phyloP scores from a whole-genome alignment of 2,888 invertebrate species.

The Apamea monoglypha region DNA sequence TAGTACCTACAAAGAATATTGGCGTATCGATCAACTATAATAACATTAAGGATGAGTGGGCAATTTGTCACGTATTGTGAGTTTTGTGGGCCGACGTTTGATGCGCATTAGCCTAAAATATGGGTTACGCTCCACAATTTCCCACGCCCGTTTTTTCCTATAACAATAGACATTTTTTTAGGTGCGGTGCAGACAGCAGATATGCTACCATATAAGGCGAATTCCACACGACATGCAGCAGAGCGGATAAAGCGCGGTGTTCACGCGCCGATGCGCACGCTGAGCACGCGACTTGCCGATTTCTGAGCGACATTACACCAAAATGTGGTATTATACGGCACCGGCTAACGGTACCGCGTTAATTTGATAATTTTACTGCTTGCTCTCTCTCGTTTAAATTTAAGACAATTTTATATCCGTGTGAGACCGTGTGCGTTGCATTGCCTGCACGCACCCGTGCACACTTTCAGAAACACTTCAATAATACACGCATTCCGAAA shows the following conservation, averaged over 20 bases:
- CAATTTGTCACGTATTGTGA: conserved; percentile 61
- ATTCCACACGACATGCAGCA: conserved; percentile 79
- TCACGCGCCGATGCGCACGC: conserved; percentile 70
- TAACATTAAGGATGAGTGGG: conserved; percentile 30
- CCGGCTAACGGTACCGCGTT: conserved; percentile 71
- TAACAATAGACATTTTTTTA: conserved; percentile 68
- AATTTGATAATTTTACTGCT: conserved; percentile 72
- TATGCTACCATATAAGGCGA: conserved; percentile 85
- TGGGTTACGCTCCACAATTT: conserved; percentile 76
- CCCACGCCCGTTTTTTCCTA: conserved; percentile 78
- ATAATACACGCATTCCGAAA: conserved; percentile 49
- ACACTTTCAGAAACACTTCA: conserved; percentile 57
- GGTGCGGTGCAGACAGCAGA: conserved; percentile 71
- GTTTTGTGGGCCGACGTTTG: conserved; percentile 16
- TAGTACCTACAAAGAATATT: background rate
- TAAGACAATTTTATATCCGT: conserved; percentile 66
- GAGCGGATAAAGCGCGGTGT: conserved; percentile 76
- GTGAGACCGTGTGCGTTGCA: conserved; percentile 58
- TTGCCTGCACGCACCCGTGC: conserved; percentile 49
- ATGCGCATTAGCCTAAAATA: conserved; percentile 70
- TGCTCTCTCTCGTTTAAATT: conserved; percentile 71
- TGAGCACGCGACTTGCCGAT: conserved; percentile 66
- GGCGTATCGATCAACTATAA: conserved; percentile 21
- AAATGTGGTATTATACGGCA: conserved; percentile 65
- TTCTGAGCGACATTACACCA: conserved; percentile 66